Percentiles rank a stretch among this genome's conserved stretches.
phyloP scores from a whole-genome alignment of 1,140 invertebrate species.

The Drosophila guanche region DNA sequence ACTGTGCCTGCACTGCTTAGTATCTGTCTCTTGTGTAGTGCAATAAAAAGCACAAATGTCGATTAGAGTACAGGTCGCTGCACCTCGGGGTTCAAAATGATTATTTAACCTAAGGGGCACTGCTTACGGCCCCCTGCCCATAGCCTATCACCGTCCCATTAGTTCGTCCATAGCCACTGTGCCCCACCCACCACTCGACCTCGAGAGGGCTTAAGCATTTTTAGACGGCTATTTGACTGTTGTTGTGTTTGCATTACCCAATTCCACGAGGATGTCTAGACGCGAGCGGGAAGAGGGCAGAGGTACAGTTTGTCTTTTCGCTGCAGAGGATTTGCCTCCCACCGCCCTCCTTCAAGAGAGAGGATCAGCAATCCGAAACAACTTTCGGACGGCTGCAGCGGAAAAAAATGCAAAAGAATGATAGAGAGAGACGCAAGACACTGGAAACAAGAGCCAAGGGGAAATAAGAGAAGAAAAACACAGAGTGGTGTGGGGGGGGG shows the following conservation, averaged over 20 bases:
- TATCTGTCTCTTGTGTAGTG: not conserved
- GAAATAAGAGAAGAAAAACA: not conserved
- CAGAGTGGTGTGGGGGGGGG: not conserved
- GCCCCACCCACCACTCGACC: not conserved
- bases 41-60: slow-evolving; percentile 50
- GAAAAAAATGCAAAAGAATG: slow-evolving; percentile 66
- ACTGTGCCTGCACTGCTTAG: slow-evolving; percentile 1
- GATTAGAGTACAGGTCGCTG: slow-evolving; percentile 57
- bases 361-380: slow-evolving; percentile 40
- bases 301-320: slow-evolving; percentile 63
- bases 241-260: slow-evolving; percentile 39
- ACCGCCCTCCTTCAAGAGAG: not conserved
- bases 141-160: not conserved
- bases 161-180: not conserved
- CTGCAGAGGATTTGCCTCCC: slow-evolving; percentile 19
- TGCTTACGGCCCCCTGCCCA: not conserved
- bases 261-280: slow-evolving; percentile 68
- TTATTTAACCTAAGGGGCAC: slow-evolving; percentile 47
- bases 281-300: slow-evolving; percentile 19
- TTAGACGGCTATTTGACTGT: slow-evolving; percentile 63
- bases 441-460: no score
- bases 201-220: slow-evolving; percentile 40
- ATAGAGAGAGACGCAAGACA: slow-evolving; percentile 9
- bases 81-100: slow-evolving; percentile 45
- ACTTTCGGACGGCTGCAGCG: slow-evolving; percentile 54